These are phyloP conservation scores for Acromyrmex charruanus DNA, from an alignment of 1,140 invertebrate genomes.

Conservation along the genomic window DNA sequence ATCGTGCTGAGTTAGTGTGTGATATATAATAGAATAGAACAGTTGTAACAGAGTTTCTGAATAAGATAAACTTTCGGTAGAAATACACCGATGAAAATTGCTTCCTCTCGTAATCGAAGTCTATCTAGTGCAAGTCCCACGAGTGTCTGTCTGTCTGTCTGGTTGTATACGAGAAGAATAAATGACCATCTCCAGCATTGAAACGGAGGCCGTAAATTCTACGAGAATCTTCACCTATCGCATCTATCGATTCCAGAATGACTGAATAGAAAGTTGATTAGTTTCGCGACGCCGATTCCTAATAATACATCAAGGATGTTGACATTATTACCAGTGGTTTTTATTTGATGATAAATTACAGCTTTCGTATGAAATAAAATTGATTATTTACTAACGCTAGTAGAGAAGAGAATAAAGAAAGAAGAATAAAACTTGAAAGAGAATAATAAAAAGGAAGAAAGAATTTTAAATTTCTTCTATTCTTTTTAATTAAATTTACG, in stretches of 20 bases:
- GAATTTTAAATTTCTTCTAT: conserved; percentile 6
- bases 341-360: neutral
- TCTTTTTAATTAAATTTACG: conserved; percentile 15
- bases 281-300: neutral
- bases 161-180: conserved; percentile 58
- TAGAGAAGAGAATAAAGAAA: neutral
- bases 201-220: conserved; percentile 60
- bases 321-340: neutral
- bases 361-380: neutral
- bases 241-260: neutral
- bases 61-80: conserved; percentile 22
- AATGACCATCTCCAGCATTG: conserved; percentile 40
- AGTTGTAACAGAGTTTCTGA: conserved; percentile 36
- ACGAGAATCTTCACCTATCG: conserved; percentile 35
- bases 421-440: neutral
- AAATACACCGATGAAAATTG: conserved; percentile 31
- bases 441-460: neutral
- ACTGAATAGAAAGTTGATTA: conserved; percentile 25
- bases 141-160: conserved; percentile 37
- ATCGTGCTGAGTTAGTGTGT: neutral
- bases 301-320: neutral
- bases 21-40: conserved; percentile 21
- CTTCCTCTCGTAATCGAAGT: conserved; percentile 62
- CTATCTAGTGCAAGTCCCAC: conserved; percentile 59
- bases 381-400: neutral